phyloP scores from a whole-genome alignment of 2,113 vertebrate genomes.

The Psilopsiagon aurifrons region DNA sequence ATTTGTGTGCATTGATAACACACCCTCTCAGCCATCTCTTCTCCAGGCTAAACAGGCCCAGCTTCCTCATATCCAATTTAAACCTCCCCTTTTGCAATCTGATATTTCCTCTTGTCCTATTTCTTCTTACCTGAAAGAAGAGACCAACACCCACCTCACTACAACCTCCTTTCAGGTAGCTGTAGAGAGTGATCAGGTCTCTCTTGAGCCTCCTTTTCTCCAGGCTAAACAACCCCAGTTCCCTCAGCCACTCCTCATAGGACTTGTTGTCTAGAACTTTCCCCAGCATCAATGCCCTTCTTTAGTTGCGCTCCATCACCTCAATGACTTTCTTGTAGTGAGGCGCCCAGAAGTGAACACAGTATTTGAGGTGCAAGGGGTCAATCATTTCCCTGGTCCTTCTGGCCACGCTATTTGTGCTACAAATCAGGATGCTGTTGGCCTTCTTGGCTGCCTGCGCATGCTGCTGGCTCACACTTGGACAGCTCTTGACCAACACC shows the following conservation, averaged over 20 bases:
- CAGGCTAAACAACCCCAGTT: not conserved
- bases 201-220: not conserved
- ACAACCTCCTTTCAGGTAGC: not conserved
- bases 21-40: not conserved
- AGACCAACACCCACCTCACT: not conserved
- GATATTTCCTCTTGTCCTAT: not conserved
- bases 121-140: not conserved
- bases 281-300: not conserved
- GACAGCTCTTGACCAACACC: not conserved
- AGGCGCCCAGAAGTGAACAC: not conserved
- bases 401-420: not conserved
- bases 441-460: not conserved
- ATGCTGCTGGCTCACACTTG: fast-evolving
- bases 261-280: not conserved
- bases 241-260: not conserved
- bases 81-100: not conserved
- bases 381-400: not conserved
- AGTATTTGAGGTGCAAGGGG: not conserved
- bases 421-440: not conserved
- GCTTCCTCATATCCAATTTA: not conserved
- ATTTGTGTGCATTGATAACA: not conserved
- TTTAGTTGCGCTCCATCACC: not conserved
- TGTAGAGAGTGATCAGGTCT: not conserved
- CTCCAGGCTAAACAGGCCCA: not conserved
- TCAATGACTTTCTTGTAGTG: not conserved